Conservation (phyloP, 92 coral and sea anemone species). For the Porites rus region DNA sequence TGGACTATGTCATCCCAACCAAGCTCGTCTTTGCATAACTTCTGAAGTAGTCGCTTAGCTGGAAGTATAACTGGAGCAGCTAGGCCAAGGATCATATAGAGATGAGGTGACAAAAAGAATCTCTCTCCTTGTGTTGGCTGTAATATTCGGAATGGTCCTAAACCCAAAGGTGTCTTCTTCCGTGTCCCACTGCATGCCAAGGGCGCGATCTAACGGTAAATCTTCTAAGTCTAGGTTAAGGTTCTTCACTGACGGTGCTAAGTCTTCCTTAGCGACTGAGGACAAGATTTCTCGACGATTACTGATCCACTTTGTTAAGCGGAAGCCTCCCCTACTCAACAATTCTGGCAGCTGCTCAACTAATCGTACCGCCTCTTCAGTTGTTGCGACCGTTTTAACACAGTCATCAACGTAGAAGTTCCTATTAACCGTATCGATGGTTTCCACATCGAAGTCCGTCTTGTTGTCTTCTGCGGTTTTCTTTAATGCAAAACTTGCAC, state of each 20-base stretch:
- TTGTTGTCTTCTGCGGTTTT: conserved; percentile 25
- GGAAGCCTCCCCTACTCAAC: conserved; percentile 43
- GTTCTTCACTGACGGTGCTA: conserved; percentile 16
- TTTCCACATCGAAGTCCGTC: not conserved
- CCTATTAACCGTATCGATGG: not conserved
- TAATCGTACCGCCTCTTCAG: not conserved
- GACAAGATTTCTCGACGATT: conserved; percentile 21
- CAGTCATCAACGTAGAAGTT: conserved; percentile 33
- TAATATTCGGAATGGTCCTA: too few relatives aligned
- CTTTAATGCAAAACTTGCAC: conserved; percentile 23
- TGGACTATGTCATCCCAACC: conserved; percentile 53
- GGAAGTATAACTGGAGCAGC: conserved; percentile 48
- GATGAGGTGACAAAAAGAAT: too few relatives aligned
- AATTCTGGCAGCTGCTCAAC: not conserved
- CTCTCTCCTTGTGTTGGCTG: too few relatives aligned
- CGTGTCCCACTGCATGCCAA: conserved; percentile 37
- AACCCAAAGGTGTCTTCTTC: conserved; percentile 35
- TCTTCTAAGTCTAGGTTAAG: too few relatives aligned
- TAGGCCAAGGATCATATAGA: conserved; percentile 51
- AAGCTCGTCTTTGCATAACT: conserved; percentile 31
- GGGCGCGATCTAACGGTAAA: too few relatives aligned
- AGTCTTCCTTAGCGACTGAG: conserved; percentile 9
- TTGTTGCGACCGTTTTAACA: conserved; percentile 17
- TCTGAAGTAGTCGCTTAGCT: conserved; percentile 33
- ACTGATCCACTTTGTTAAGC: conserved; percentile 30